Conservation (phyloP, 1,140 invertebrate species). For the Tetraneura akinire region DNA sequence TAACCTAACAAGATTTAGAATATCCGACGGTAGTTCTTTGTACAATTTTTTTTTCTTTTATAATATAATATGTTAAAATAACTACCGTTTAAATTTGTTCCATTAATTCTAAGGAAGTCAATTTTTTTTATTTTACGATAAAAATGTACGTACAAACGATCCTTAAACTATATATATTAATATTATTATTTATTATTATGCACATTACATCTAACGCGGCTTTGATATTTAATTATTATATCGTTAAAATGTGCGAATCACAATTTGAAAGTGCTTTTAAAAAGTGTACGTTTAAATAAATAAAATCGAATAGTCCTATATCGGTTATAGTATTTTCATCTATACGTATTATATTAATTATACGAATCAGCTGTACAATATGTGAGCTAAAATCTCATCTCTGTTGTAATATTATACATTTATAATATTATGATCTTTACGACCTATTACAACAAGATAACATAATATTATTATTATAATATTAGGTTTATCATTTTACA, state of each 20-base stretch:
- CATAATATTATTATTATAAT: no score
- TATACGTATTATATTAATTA: no score
- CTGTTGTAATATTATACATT: no score
- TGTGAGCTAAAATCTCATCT: neutral
- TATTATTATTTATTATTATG: conserved; percentile 13
- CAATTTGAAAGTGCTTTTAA: conserved; percentile 47
- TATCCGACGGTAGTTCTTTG: conserved; percentile 39
- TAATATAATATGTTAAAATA: no score
- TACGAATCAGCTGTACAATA: no score
- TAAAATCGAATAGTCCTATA: conserved; percentile 4
- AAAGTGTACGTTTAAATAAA: conserved; percentile 28
- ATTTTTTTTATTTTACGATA: conserved; percentile 32
- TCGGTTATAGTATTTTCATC: neutral
- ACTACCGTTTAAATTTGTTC: conserved; percentile 16
- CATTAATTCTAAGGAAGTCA: conserved; percentile 39
- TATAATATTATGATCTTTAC: no score
- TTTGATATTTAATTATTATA: neutral
- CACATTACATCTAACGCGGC: neutral
- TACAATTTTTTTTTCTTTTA: neutral
- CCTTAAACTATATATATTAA: neutral
- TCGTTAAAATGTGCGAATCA: conserved; percentile 38
- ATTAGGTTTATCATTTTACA: no score
- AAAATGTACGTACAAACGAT: conserved; percentile 24
- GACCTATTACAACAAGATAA: no score
- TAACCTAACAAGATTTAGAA: conserved; percentile 41